phyloP scores from a whole-genome alignment of 2,888 invertebrate genomes.

The Andrena praecox region DNA sequence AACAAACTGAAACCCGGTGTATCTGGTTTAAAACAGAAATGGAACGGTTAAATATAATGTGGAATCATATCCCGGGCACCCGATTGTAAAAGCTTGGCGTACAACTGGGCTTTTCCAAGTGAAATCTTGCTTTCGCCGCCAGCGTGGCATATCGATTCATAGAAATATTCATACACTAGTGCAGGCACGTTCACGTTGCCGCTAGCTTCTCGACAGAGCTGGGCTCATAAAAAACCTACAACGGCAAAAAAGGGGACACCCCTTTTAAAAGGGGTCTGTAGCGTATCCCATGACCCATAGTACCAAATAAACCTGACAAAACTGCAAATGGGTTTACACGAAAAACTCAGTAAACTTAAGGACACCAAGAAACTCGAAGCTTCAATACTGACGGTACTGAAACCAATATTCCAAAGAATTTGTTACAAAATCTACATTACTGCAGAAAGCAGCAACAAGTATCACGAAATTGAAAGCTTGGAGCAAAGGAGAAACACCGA shows the following conservation, averaged over 20 bases:
- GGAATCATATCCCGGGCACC: not conserved
- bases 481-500: no score
- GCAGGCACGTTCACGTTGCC: not conserved
- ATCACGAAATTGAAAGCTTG: no score
- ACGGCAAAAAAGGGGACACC: not conserved
- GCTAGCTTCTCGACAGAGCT: not conserved
- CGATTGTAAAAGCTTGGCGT: slow-evolving; percentile 21
- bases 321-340: not conserved
- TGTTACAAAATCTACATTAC: no score
- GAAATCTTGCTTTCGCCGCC: slow-evolving; percentile 1
- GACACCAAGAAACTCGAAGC: no score
- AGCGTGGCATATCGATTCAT: slow-evolving; percentile 2
- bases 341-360: not conserved
- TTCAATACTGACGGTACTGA: no score
- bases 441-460: no score
- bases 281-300: not conserved
- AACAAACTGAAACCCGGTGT: not conserved
- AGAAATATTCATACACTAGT: not conserved
- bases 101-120: not conserved
- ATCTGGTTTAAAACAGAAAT: slow-evolving; percentile 16
- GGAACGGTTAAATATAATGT: slow-evolving; percentile 4
- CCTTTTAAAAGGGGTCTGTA: not conserved
- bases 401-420: no score
- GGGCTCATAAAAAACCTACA: not conserved
- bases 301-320: slow-evolving; percentile 7